Percentiles rank a stretch among this genome's conserved stretches.
phyloP scores from a whole-genome alignment of 2,797 vertebrate genomes.

The Phrynocephalus forsythii region DNA sequence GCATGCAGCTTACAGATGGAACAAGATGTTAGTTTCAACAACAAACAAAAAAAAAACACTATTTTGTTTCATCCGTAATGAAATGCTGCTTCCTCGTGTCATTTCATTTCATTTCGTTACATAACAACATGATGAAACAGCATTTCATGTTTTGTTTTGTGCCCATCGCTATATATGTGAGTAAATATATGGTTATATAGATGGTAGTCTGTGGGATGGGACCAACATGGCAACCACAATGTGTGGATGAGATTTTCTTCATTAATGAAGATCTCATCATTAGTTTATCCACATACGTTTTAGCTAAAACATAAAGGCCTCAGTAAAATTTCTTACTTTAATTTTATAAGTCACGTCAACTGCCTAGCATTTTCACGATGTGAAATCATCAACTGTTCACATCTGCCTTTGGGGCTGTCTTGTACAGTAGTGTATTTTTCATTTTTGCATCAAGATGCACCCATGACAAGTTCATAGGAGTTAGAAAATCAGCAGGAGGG shows the following conservation, averaged over 20 bases:
- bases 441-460: slow-evolving; percentile 65
- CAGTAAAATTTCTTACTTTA: neutral
- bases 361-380: slow-evolving; percentile 61
- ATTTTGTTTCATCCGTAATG: too few relatives aligned
- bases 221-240: slow-evolving; percentile 23
- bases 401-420: slow-evolving; percentile 72
- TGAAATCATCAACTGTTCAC: slow-evolving; percentile 66
- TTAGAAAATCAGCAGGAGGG: slow-evolving; percentile 54
- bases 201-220: neutral
- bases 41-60: too few relatives aligned
- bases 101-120: too few relatives aligned
- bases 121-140: too few relatives aligned
- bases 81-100: too few relatives aligned
- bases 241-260: slow-evolving; percentile 33
- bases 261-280: slow-evolving; percentile 49
- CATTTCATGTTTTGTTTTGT: too few relatives aligned
- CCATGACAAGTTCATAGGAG: slow-evolving; percentile 65
- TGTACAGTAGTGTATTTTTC: slow-evolving; percentile 65
- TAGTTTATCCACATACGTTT: slow-evolving; percentile 47
- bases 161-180: neutral
- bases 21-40: too few relatives aligned
- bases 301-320: slow-evolving; percentile 34
- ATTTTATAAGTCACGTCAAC: slow-evolving; percentile 57
- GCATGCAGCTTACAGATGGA: too few relatives aligned
- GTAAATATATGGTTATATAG: neutral